Percentiles rank a stretch among this genome's conserved stretches.
phyloP scores from a whole-genome alignment of 2,113 vertebrate species.

The Heloderma charlesbogerti region DNA sequence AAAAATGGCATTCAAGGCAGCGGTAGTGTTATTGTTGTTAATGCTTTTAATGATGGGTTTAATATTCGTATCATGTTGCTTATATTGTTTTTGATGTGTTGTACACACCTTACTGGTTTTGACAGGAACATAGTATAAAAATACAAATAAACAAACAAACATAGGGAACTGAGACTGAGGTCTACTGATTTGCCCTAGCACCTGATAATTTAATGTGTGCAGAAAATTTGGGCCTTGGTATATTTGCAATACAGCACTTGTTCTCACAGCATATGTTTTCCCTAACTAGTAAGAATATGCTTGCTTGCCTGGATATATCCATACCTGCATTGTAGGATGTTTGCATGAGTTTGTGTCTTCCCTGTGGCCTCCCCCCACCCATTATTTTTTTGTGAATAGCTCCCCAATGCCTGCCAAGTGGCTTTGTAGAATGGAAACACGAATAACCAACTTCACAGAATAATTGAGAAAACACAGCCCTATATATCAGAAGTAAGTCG shows the following conservation, averaged over 20 bases:
- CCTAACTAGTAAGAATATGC: neutral
- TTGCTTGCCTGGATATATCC: neutral
- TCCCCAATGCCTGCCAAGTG: neutral
- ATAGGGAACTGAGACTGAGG: neutral
- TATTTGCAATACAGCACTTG: neutral
- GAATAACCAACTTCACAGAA: neutral
- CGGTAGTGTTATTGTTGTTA: too few relatives aligned
- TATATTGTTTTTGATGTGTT: too few relatives aligned
- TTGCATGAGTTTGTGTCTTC: neutral
- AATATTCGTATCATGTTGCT: too few relatives aligned
- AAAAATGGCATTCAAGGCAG: too few relatives aligned
- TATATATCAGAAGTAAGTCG: neutral
- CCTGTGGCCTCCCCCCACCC: too few relatives aligned
- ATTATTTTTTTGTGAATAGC: neutral
- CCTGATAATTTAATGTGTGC: neutral
- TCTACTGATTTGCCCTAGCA: neutral
- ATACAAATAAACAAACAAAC: too few relatives aligned
- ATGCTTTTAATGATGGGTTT: too few relatives aligned
- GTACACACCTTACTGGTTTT: too few relatives aligned
- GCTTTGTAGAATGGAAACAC: neutral
- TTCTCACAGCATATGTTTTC: neutral
- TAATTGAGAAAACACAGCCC: neutral
- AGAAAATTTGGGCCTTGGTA: neutral
- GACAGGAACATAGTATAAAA: too few relatives aligned
- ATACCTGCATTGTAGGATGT: neutral